Evolutionary conservation across 2,888 invertebrate genomes (phyloP).

Genomic region (Fragum fragum): DNA sequence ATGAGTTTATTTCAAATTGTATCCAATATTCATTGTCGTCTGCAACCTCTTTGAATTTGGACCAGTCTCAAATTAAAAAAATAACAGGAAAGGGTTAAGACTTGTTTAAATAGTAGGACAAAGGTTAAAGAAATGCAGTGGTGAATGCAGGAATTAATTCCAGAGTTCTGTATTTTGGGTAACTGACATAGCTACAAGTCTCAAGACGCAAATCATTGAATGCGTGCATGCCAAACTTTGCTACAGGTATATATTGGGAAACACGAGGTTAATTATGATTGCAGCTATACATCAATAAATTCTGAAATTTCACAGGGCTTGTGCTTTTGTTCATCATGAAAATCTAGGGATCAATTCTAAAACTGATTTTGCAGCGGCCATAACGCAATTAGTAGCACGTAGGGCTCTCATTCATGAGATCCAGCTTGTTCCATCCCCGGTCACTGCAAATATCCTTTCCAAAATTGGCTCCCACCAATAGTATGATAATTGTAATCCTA

Average conservation of each 20-base stretch:
- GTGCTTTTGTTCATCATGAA: too few species aligned
- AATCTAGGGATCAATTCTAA: not conserved
- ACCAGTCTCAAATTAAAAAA: too few species aligned
- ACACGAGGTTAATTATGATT: too few species aligned
- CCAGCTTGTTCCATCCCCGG: not conserved
- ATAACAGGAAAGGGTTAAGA: too few species aligned
- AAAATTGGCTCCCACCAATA: not conserved
- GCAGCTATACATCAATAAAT: too few species aligned
- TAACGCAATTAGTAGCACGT: not conserved
- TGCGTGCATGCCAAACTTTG: not conserved
- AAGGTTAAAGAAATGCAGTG: not conserved
- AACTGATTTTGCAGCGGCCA: not conserved
- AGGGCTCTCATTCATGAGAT: not conserved
- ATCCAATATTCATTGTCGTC: too few species aligned
- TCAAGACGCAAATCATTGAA: not conserved
- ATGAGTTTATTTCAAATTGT: too few species aligned
- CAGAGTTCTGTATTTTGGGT: not conserved
- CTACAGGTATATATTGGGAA: too few species aligned
- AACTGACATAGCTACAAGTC: not conserved
- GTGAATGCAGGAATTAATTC: slow-evolving; percentile 2
- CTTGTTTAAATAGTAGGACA: too few species aligned
- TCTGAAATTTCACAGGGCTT: too few species aligned
- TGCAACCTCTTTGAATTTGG: too few species aligned
- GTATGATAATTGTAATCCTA: not conserved
- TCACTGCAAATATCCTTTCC: not conserved